Conservation (phyloP, 2,113 vertebrate genomes). For the Myrmecobius fasciatus region DNA sequence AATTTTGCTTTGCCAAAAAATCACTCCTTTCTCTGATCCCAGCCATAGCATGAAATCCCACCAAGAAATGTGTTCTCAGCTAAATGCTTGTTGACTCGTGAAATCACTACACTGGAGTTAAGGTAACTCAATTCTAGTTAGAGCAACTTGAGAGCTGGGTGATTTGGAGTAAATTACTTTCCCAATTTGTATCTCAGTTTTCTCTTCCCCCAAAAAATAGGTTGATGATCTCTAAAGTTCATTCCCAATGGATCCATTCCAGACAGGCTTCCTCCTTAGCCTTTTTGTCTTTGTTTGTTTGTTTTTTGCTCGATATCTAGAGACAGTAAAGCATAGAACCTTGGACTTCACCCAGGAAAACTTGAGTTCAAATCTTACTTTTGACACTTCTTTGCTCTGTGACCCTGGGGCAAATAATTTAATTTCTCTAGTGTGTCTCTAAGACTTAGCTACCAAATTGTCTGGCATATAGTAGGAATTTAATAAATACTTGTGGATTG, state of each 20-base stretch:
- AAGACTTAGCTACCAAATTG: neutral
- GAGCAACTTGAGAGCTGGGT: neutral
- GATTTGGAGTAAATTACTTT: neutral
- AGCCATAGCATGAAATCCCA: neutral
- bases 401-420: neutral
- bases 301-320: neutral
- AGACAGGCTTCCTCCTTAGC: neutral
- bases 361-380: neutral
- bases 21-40: neutral
- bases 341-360: neutral
- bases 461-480: neutral
- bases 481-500: neutral
- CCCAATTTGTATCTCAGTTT: neutral
- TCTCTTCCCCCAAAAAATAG: neutral
- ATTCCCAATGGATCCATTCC: neutral
- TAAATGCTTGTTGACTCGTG: neutral
- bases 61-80: neutral
- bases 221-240: neutral
- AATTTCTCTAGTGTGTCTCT: neutral
- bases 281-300: neutral
- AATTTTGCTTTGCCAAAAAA: neutral
- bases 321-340: neutral
- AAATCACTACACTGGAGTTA: neutral
- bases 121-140: neutral
- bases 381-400: neutral